Evolutionary conservation across 2,113 vertebrate species (phyloP).

Genomic region (Myxocyprinus asiaticus): DNA sequence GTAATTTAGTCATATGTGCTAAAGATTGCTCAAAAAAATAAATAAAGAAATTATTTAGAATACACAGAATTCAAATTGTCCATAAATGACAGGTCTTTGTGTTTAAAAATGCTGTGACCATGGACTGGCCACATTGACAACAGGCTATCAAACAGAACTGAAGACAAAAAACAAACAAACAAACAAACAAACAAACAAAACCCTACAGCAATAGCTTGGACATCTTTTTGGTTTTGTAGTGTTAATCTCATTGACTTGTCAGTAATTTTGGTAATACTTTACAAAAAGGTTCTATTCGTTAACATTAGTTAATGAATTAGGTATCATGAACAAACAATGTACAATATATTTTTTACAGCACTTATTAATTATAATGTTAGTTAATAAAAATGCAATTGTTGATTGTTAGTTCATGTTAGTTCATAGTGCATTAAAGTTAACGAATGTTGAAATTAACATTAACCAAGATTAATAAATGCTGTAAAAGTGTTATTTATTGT

Average conservation of each 20-base stretch:
- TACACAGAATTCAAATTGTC: not conserved
- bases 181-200: not conserved
- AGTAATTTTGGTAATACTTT: conserved; percentile 28
- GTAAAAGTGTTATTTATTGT: no score
- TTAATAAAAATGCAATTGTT: no score
- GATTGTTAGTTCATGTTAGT: no score
- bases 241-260: conserved; percentile 26
- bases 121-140: conserved; percentile 12
- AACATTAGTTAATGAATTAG: no score
- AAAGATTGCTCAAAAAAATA: not conserved
- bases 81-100: conserved; percentile 10
- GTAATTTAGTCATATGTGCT: no score
- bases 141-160: conserved; percentile 13
- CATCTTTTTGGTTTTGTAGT: conserved; percentile 15
- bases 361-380: no score
- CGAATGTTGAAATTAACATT: no score
- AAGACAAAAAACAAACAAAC: not conserved
- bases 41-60: not conserved
- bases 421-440: no score
- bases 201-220: not conserved
- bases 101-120: conserved; percentile 36
- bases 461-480: no score
- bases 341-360: no score
- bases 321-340: no score
- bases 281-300: no score